A percentile compares a stretch with the other conserved stretches of the same genome.
phyloP scores from a whole-genome alignment of 2,888 invertebrate genomes.

The Lordiphosa fenestrarum region DNA sequence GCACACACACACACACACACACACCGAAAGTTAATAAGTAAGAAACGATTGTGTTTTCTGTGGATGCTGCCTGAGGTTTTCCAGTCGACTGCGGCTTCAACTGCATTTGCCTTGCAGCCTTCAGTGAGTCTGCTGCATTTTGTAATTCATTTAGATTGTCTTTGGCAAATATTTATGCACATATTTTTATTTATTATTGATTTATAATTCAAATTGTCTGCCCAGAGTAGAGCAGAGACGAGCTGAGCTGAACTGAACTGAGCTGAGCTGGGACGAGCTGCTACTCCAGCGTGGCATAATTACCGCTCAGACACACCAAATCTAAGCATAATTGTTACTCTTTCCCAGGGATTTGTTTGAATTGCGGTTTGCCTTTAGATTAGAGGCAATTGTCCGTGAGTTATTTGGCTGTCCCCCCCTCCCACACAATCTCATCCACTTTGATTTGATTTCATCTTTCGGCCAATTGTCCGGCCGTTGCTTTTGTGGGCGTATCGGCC shows the following conservation, averaged over 20 bases:
- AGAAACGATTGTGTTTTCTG: conserved; percentile 11
- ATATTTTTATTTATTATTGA: conserved; percentile 56
- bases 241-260: too few relatives aligned
- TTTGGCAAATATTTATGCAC: conserved; percentile 64
- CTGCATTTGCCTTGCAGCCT: conserved; percentile 10
- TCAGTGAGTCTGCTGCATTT: conserved; percentile 1
- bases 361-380: conserved; percentile 21
- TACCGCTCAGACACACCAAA: conserved; percentile 41
- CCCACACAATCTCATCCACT: conserved; percentile 12
- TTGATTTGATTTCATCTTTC: conserved; percentile 58
- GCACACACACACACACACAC: background rate
- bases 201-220: conserved; percentile 68
- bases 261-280: too few relatives aligned
- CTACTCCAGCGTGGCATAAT: conserved; percentile 36
- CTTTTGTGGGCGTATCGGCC: conserved; percentile 16
- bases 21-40: conserved; percentile 39
- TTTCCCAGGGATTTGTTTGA: conserved; percentile 28
- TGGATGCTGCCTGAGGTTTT: conserved; percentile 66
- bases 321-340: too few relatives aligned
- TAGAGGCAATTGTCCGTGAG: conserved; percentile 30
- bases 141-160: conserved; percentile 72
- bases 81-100: conserved; percentile 44
- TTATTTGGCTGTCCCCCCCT: background rate
- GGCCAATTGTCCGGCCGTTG: conserved; percentile 47
- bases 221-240: too few relatives aligned